Evolutionary conservation across 1,140 invertebrate genomes (phyloP).

Genomic region (Procambarus clarkii): DNA sequence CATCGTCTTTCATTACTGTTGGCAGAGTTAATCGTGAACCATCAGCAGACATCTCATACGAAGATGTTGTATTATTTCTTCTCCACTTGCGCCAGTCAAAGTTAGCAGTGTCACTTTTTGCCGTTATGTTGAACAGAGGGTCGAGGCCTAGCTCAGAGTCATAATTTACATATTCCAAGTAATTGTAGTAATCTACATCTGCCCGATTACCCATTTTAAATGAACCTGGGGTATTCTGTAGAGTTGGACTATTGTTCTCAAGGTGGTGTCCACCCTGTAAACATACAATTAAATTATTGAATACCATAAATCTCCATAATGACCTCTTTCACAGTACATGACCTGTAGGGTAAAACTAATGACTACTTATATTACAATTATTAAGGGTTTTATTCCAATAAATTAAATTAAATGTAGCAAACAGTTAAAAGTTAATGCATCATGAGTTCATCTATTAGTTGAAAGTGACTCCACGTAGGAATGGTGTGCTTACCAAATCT

Average conservation of each 20-base stretch:
- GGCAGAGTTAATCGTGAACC: not conserved
- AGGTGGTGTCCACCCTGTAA: not conserved
- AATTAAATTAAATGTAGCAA: too few species aligned
- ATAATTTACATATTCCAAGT: not conserved
- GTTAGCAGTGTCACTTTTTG: not conserved
- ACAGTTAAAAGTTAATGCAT: too few species aligned
- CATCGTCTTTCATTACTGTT: constrained; percentile 27
- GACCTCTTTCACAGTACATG: too few species aligned
- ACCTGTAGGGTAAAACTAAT: too few species aligned
- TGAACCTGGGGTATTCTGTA: not conserved
- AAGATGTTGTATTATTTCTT: not conserved
- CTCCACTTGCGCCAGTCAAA: not conserved
- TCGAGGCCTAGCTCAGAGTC: not conserved
- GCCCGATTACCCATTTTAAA: not conserved
- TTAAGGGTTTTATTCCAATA: too few species aligned
- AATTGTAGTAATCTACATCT: not conserved
- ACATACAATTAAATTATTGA: too few species aligned
- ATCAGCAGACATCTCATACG: constrained; percentile 31
- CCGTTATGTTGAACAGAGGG: not conserved
- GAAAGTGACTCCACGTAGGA: too few species aligned
- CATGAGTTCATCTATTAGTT: too few species aligned
- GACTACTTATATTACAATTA: too few species aligned
- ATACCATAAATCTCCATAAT: not conserved
- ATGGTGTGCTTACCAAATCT: too few species aligned
- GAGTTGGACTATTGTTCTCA: not conserved